Evolutionary conservation across 2,797 vertebrate species (phyloP), one percentile per base, ranked within the genome.

Genomic region (Synanceia verrucosa): DNA sequence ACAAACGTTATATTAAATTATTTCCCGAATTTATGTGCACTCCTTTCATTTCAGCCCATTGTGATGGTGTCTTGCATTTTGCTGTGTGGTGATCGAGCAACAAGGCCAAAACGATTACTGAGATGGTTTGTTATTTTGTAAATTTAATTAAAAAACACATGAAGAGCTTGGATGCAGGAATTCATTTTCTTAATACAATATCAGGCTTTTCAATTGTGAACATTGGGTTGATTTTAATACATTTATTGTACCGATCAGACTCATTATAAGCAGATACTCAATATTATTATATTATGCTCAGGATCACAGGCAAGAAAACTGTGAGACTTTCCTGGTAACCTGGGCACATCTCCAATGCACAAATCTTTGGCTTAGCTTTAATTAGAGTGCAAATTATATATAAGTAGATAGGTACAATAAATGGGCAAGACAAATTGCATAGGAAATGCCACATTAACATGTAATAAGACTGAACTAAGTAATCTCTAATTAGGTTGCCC

Each of bases 401-500:
- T 78, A 57, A 79, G 48, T 55, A 79, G 68, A 84, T 57, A 67
- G 56, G 69, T 88, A 83, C 70, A 83, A 70, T 86, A 72, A 86
- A 82, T 81, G 79, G 85, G 80, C 76, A 70, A 82, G 79, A 90
- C 74, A 88, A 86, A 86, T 76, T 88, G 66, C 79, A 78, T 34
- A 76, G 74, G 79, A 90, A 94, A 92, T 91, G 91, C 78, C 91
- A 92, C 86, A 93, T 92, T 92, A 91, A 88, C 90, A 93, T 91
- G 86, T 86, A 87, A 85, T 91, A 88, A 91, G 91, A 90, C 77
- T 88, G 76, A 85, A 82, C 51, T 78, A 76, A 80, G 85, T 81
- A 74, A 86, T 89, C 77, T 81, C 76, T 92, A 92, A 93, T 93
- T 90, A 88, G 82, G 71, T 62, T 91, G 84, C 78, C 88, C 85